Percentiles rank a stretch among this genome's conserved stretches.
phyloP scores from a whole-genome alignment of 2,113 vertebrate species.

The Vulpes ferrilata region DNA sequence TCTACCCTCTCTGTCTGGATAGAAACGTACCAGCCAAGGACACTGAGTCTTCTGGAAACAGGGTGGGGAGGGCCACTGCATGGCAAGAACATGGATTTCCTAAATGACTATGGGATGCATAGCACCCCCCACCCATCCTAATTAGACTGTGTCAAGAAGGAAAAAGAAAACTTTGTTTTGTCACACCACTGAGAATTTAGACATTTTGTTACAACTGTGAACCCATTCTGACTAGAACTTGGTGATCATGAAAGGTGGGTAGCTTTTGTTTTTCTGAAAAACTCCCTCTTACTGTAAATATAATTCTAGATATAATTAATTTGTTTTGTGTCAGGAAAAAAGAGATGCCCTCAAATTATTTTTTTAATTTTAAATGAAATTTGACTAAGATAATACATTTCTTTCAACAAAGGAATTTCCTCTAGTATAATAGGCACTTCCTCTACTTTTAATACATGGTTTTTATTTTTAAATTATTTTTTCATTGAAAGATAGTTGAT shows the following conservation, averaged over 20 bases:
- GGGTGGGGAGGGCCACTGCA: too few species aligned
- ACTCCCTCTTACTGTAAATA: not conserved
- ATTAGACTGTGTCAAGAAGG: not conserved
- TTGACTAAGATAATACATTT: not conserved
- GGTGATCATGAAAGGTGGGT: not conserved
- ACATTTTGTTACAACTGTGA: not conserved
- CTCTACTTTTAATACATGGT: not conserved
- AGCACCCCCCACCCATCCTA: not conserved
- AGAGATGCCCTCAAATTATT: not conserved
- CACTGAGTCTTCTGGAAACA: not conserved
- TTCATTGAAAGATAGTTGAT: not conserved
- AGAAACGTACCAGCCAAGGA: not conserved
- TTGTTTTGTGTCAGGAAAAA: conserved; percentile 43
- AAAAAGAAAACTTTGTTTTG: not conserved
- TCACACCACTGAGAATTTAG: not conserved
- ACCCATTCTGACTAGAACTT: not conserved
- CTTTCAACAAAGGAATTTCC: conserved; percentile 24
- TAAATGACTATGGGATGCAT: not conserved
- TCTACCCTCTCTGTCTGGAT: not conserved
- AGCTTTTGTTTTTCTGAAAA: not conserved
- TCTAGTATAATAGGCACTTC: not conserved
- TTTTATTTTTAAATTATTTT: not conserved
- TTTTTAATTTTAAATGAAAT: conserved; percentile 42
- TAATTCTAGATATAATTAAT: conserved; percentile 38
- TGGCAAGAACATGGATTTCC: not conserved